Conservation (phyloP, 1,140 invertebrate species). For the Homalodisca vitripennis region DNA sequence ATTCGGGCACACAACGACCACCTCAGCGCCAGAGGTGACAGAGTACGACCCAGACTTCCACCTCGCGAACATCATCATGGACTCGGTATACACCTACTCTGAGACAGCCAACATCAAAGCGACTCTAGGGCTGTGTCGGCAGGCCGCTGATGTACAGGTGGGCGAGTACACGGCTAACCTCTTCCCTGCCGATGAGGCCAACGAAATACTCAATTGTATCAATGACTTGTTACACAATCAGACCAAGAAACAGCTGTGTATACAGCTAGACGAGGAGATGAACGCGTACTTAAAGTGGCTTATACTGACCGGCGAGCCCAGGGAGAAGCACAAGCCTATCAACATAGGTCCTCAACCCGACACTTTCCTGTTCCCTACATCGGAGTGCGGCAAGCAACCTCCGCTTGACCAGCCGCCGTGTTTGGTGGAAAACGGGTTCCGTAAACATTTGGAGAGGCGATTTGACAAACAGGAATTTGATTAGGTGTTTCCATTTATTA, state of each 20-base stretch:
- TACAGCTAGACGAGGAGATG: not conserved
- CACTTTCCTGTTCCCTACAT: conserved; percentile 1
- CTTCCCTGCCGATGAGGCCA: not conserved
- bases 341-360: not conserved
- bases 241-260: conserved; percentile 7
- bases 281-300: conserved; percentile 13
- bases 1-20: no score
- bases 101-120: not conserved
- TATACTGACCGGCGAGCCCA: not conserved
- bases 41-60: not conserved
- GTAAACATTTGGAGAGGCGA: no score
- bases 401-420: no score
- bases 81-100: not conserved
- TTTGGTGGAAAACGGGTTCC: no score
- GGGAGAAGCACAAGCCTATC: not conserved
- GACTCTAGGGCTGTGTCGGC: conserved; percentile 2
- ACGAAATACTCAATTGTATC: not conserved
- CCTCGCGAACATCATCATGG: not conserved
- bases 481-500: no score
- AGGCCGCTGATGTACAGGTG: not conserved
- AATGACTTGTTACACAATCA: conserved; percentile 4
- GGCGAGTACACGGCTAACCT: not conserved
- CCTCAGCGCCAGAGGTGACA: not conserved
- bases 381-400: no score
- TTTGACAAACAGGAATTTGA: no score